These are phyloP conservation scores for Ganaspis brasiliensis DNA, from an alignment of 2,888 invertebrate genomes.

Conservation along the genomic window DNA sequence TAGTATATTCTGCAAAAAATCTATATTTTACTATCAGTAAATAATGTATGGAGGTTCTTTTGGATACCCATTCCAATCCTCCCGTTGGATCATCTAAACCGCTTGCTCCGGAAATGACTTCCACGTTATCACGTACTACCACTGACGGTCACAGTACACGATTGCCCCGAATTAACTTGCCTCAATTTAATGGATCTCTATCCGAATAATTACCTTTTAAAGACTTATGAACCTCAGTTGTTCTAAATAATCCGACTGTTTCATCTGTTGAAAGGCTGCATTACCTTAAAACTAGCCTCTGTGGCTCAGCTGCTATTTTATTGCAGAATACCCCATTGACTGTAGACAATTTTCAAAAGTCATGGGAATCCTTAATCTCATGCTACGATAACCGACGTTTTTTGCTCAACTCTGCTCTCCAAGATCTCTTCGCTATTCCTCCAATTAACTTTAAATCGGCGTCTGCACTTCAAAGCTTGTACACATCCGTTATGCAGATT, in stretches of 20 bases:
- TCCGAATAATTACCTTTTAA: constrained; percentile 40
- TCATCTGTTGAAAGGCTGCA: constrained; percentile 39
- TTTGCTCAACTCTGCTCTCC: constrained; percentile 45
- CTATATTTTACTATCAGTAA: too few species aligned
- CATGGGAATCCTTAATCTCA: constrained; percentile 46
- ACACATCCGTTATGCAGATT: constrained; percentile 20
- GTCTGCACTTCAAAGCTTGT: constrained; percentile 18
- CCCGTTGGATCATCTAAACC: too few species aligned
- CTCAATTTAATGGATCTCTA: constrained; percentile 25
- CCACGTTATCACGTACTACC: too few species aligned
- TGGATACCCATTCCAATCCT: too few species aligned
- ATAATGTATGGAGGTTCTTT: too few species aligned
- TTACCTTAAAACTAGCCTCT: constrained; percentile 47
- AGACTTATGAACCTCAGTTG: constrained; percentile 21
- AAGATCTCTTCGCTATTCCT: constrained; percentile 27
- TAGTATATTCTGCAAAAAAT: too few species aligned
- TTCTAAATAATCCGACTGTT: constrained; percentile 1
- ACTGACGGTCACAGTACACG: too few species aligned
- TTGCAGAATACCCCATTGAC: constrained; percentile 48
- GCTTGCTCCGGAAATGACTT: too few species aligned
- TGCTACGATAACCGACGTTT: constrained; percentile 52
- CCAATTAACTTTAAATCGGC: constrained; percentile 43
- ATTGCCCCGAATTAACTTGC: constrained; percentile 15
- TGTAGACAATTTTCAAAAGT: constrained; percentile 49
- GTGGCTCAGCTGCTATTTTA: constrained; percentile 44